Evolutionary conservation across 1,140 invertebrate genomes (phyloP).

Genomic region (Papilio polytes): DNA sequence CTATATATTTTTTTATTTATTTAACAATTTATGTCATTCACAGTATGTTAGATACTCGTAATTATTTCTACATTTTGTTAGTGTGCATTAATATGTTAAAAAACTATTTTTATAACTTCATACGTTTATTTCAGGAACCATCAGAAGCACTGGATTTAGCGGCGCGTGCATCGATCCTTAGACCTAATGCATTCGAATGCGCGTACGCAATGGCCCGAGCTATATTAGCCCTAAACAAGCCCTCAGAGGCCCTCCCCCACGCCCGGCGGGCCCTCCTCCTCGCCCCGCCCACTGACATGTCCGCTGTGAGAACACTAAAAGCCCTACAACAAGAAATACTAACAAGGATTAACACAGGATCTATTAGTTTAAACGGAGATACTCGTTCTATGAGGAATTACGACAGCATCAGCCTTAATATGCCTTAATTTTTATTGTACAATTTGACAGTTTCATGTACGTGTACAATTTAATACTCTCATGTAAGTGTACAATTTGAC

Average conservation of each 20-base stretch:
- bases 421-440: slow-evolving; percentile 57
- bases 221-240: slow-evolving; percentile 87
- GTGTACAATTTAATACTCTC: too few species aligned
- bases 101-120: too few species aligned
- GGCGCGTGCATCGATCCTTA: slow-evolving; percentile 91
- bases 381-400: slow-evolving; percentile 70
- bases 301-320: slow-evolving; percentile 67
- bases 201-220: slow-evolving; percentile 96
- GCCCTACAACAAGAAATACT: slow-evolving; percentile 72
- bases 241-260: slow-evolving; percentile 84
- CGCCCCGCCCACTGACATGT: slow-evolving; percentile 64
- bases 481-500: too few species aligned
- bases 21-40: too few species aligned
- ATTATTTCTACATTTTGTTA: too few species aligned
- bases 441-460: too few species aligned
- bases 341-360: slow-evolving; percentile 66
- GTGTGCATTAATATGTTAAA: too few species aligned
- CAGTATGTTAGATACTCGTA: too few species aligned
- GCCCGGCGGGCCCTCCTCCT: slow-evolving; percentile 81
- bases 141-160: slow-evolving; percentile 94
- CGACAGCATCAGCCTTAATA: slow-evolving; percentile 75
- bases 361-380: slow-evolving; percentile 64
- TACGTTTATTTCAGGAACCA: slow-evolving; percentile 85
- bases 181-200: slow-evolving; percentile 95
- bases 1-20: too few species aligned